Evolutionary conservation across 1,140 invertebrate species (phyloP).

Genomic region (Lysiphlebus fabarum): DNA sequence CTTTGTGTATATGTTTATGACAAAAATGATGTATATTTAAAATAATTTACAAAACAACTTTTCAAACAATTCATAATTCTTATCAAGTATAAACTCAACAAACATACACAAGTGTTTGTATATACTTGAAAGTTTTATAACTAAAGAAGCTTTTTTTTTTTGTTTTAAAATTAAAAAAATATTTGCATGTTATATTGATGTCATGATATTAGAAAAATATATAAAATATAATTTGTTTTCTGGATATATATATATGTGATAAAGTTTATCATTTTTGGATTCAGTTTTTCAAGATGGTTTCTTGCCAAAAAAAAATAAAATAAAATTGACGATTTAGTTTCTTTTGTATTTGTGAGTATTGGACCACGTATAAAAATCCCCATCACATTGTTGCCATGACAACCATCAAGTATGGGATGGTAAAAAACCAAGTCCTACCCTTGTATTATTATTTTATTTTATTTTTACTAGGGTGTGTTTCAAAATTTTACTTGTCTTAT

Average conservation of each 20-base stretch:
- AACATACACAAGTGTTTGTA: too few relatives aligned
- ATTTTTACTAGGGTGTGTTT: slow-evolving; percentile 12
- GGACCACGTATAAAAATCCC: slow-evolving; percentile 19
- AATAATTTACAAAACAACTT: too few relatives aligned
- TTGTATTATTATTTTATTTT: slow-evolving; percentile 2
- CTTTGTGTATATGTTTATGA: too few relatives aligned
- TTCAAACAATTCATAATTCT: too few relatives aligned
- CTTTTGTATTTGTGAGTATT: slow-evolving; percentile 30
- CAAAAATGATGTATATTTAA: too few relatives aligned
- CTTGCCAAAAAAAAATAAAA: slow-evolving; percentile 30
- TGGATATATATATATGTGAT: slow-evolving; percentile 21
- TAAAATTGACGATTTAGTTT: slow-evolving; percentile 33
- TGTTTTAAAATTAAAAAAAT: too few relatives aligned
- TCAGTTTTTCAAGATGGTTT: slow-evolving; percentile 39
- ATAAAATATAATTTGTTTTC: slow-evolving; percentile 3
- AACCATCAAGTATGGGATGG: slow-evolving; percentile 20
- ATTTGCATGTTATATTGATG: background rate
- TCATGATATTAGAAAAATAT: slow-evolving; percentile 2
- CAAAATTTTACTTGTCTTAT: too few relatives aligned
- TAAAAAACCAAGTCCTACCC: slow-evolving; percentile 2
- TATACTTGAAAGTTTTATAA: too few relatives aligned
- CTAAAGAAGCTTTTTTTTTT: too few relatives aligned
- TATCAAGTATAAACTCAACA: too few relatives aligned
- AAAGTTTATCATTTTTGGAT: slow-evolving; percentile 24
- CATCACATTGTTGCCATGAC: slow-evolving; percentile 22